phyloP scores from a whole-genome alignment of 2,113 vertebrate species.

The Antigone vipio region DNA sequence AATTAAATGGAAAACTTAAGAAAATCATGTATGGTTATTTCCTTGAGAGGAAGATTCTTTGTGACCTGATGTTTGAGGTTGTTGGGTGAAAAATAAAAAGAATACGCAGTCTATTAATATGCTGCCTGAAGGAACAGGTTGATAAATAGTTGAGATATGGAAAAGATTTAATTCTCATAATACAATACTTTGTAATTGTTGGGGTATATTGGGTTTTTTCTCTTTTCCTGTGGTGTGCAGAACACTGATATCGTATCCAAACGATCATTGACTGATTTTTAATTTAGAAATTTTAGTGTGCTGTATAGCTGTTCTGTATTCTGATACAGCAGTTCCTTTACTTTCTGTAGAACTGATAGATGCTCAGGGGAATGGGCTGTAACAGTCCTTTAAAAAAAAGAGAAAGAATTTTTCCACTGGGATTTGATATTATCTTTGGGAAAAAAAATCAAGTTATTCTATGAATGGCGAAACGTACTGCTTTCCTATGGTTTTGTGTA shows the following conservation, averaged over 20 bases:
- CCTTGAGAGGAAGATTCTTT: not conserved
- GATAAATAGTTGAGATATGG: not conserved
- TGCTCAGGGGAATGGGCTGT: not conserved
- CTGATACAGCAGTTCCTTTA: not conserved
- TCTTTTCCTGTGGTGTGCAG: not conserved
- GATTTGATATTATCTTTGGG: not conserved
- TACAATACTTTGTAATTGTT: not conserved
- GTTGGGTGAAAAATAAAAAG: not conserved
- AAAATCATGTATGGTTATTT: not conserved
- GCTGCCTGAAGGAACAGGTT: not conserved
- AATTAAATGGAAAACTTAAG: not conserved
- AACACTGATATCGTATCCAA: not conserved
- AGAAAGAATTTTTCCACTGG: not conserved
- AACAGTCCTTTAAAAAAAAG: not conserved
- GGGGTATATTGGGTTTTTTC: not conserved
- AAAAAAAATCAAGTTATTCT: not conserved
- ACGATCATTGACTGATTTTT: not conserved
- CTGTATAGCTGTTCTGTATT: not conserved
- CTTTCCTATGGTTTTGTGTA: not conserved
- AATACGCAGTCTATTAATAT: not conserved
- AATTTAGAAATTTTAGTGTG: not conserved
- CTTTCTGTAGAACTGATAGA: not conserved
- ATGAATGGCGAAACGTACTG: not conserved
- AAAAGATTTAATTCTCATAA: not conserved
- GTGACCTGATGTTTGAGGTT: not conserved